A percentile compares a stretch with the other conserved stretches of the same genome.
phyloP scores from a whole-genome alignment of 2,797 vertebrate genomes.

The Falco naumanni region DNA sequence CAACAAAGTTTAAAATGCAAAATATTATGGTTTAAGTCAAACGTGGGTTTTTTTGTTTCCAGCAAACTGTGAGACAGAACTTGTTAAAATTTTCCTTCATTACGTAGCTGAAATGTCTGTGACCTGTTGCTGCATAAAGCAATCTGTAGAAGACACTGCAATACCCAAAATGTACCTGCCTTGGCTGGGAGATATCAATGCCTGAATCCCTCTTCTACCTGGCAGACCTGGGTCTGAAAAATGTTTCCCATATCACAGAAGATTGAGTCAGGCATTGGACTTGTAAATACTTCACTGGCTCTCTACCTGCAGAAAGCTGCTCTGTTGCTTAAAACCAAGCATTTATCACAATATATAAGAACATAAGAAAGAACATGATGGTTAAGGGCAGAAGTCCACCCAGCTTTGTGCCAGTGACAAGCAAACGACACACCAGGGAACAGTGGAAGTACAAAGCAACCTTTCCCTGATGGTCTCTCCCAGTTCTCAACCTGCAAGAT shows the following conservation, averaged over 20 bases:
- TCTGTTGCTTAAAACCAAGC: not conserved
- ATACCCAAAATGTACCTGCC: not conserved
- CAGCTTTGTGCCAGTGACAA: not conserved
- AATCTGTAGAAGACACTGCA: not conserved
- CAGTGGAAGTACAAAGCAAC: not conserved
- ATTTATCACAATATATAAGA: not conserved
- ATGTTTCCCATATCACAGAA: not conserved
- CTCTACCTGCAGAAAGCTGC: not conserved
- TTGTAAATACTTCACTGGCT: not conserved
- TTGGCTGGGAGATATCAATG: not conserved
- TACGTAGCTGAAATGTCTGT: rapidly evolving
- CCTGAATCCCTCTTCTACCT: not conserved
- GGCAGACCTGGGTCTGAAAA: not conserved
- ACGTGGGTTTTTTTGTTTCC: not conserved
- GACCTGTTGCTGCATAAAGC: not conserved
- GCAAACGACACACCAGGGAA: not conserved
- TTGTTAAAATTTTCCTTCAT: not conserved
- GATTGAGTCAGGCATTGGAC: rapidly evolving
- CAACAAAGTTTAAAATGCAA: not conserved
- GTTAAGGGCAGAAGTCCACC: not conserved
- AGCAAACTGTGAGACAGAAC: not conserved
- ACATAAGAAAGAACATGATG: not conserved
- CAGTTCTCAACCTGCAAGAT: not conserved
- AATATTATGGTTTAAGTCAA: not conserved
- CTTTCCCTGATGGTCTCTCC: not conserved